Evolutionary conservation across 2,888 invertebrate genomes (phyloP).

Genomic region (Drosophila mimica): DNA sequence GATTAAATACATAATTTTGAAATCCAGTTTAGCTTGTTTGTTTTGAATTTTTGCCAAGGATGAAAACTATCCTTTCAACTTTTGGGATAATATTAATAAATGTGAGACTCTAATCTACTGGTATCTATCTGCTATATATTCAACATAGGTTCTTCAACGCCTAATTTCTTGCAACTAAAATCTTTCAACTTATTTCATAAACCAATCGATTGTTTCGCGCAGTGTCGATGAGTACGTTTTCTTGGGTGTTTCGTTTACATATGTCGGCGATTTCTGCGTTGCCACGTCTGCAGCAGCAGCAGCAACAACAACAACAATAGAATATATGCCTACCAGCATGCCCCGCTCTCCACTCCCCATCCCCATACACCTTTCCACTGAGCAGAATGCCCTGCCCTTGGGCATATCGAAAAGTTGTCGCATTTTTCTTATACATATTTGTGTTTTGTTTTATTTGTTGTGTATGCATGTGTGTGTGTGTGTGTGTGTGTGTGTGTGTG

Average conservation of each 20-base stretch:
- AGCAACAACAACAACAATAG: slow-evolving; percentile 6
- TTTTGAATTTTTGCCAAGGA: no score
- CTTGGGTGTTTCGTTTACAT: slow-evolving; percentile 4
- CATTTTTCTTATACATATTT: slow-evolving; percentile 17
- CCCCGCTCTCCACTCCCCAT: not conserved
- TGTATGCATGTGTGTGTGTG: not conserved
- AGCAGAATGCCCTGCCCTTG: slow-evolving; percentile 6
- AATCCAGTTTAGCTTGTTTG: not conserved
- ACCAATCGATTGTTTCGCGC: slow-evolving; percentile 9
- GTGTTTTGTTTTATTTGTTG: not conserved
- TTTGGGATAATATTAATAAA: not conserved
- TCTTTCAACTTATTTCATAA: not conserved
- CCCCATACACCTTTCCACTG: not conserved
- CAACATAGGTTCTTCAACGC: not conserved
- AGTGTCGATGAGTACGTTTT: slow-evolving; percentile 9
- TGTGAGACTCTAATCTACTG: no score
- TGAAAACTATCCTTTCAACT: no score
- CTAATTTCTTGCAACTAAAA: not conserved
- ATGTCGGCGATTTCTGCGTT: slow-evolving; percentile 20
- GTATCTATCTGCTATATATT: not conserved
- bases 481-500: not conserved
- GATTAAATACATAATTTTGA: not conserved
- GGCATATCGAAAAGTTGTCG: slow-evolving; percentile 23
- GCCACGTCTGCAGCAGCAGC: slow-evolving; percentile 12
- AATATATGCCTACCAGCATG: not conserved